Base-by-base conservation (phyloP, 1,140 invertebrate species). In the Nymphalis io region DNA sequence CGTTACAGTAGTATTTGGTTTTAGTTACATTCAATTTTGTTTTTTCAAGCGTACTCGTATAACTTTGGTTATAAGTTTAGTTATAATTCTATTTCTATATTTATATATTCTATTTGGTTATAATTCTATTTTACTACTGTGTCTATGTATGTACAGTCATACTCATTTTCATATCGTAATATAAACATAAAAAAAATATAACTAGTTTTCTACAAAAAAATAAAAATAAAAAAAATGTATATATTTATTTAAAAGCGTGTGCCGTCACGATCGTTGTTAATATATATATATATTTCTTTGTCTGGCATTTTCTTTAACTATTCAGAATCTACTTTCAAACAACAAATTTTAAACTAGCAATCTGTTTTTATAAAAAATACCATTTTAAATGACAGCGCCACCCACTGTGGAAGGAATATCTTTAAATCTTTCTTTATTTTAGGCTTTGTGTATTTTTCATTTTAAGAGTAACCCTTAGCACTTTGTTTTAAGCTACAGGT, bases 201-300 rank as follows among this genome's bases (percentile, higher is more conserved):
- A 53, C 18, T n/a, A 21, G 10, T 13, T 12, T 18, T 23, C 51
- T 12, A 4, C 10, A 53, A 27, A 27, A 23, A 18, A 15, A 55
- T 11, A 15, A 13, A 55, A 23, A 1, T 6, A 55, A 20, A 2
- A 4, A 13, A 44, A 44, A 44, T 13, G 8, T 42, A 15, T 13
- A 42, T 13, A 42, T 1, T 15, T 55, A 55, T 33, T 23, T 53
- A 27, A 55, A 55, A 33, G 40, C n/a, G 48, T 44, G 67, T 87
- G 81, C 84, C 84, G 83, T 87, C 72, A 85, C 86, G 84, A 85
- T 88, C 86, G 81, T 84, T 75, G 69, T 70, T 58, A 53, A 33
- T 60, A 40, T 62, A 13, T 20, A 20, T 15, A 5, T 20, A 51
- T 20, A 16, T 4, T 46, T n/a, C 16, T 46, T 8, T 42, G 18